Evolutionary conservation across 2,113 vertebrate species (phyloP).

Genomic region (Bolborhynchus lineola): DNA sequence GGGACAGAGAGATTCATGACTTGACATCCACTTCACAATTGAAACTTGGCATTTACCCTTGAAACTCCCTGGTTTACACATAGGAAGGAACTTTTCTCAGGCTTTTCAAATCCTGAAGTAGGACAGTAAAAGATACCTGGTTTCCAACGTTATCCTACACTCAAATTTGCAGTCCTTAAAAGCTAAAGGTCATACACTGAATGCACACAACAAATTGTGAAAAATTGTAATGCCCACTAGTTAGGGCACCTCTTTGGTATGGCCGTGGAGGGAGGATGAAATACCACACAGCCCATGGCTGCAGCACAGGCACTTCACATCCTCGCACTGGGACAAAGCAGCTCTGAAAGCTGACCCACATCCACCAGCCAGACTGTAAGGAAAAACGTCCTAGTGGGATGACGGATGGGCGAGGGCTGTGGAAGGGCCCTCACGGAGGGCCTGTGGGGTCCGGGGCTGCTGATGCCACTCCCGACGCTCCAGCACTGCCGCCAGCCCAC

Average conservation of each 20-base stretch:
- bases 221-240: not conserved
- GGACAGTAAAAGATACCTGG: not conserved
- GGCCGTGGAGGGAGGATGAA: not conserved
- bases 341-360: not conserved
- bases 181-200: not conserved
- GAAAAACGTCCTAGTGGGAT: not conserved
- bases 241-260: accelerated
- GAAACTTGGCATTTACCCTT: not conserved
- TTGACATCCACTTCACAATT: not conserved
- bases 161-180: not conserved
- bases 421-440: not conserved
- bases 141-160: not conserved
- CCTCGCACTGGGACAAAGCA: not conserved
- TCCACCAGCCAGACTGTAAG: not conserved
- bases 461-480: accelerated
- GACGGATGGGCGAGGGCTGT: accelerated
- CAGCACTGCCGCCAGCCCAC: not conserved
- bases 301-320: not conserved
- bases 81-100: not conserved
- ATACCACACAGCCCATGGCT: not conserved
- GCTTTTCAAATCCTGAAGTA: not conserved
- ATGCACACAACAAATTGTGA: not conserved
- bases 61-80: not conserved
- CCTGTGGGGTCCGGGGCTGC: not conserved
- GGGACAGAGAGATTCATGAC: not conserved